Evolutionary conservation across 2,797 vertebrate species (phyloP).

Genomic region (Hozukius guyotensis): DNA sequence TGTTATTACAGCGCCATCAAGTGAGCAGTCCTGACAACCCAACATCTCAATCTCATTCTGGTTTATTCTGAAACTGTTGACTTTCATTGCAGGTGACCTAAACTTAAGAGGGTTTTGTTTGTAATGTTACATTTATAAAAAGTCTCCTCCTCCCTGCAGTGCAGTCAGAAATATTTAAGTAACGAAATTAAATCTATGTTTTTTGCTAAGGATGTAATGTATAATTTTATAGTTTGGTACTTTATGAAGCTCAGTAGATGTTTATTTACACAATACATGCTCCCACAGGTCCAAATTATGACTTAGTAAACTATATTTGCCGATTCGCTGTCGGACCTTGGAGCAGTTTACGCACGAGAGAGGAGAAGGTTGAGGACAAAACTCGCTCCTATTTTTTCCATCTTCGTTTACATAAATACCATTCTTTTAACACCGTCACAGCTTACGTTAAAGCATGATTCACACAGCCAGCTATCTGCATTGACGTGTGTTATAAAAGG

Average conservation of each 20-base stretch:
- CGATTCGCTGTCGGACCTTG: conserved; percentile 43
- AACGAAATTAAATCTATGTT: neutral
- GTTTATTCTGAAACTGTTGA: conserved; percentile 21
- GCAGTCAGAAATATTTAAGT: neutral
- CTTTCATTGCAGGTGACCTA: conserved; percentile 16
- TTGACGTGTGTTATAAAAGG: conserved; percentile 71
- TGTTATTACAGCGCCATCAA: conserved; percentile 79
- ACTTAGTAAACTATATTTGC: conserved; percentile 40
- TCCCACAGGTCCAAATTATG: neutral
- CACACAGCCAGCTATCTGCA: conserved; percentile 56
- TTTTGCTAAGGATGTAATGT: neutral
- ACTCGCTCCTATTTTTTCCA: conserved; percentile 3
- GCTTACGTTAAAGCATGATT: conserved; percentile 65
- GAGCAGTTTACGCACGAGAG: conserved; percentile 60
- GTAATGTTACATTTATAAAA: neutral
- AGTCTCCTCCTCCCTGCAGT: neutral
- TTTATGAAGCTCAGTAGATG: neutral
- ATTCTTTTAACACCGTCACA: conserved; percentile 2
- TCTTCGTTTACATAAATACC: conserved; percentile 19
- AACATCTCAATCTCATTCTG: conserved; percentile 33
- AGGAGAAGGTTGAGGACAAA: conserved; percentile 13
- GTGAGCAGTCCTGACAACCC: conserved; percentile 50
- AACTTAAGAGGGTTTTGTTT: neutral
- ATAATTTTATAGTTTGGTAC: neutral
- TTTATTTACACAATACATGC: neutral